These are phyloP conservation scores for Cotesia vestalis DNA, from an alignment of 1,140 invertebrate genomes.

Conservation along the genomic window DNA sequence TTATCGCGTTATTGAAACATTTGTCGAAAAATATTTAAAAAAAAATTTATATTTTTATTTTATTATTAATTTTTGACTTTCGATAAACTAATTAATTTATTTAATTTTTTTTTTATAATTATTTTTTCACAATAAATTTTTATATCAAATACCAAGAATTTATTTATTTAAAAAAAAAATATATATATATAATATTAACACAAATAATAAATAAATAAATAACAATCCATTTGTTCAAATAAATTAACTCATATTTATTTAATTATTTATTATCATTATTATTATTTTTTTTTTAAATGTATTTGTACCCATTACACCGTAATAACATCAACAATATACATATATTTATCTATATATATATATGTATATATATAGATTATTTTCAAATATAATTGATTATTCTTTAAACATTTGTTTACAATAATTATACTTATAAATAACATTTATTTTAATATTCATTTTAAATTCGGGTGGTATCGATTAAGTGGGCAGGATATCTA, in stretches of 20 bases:
- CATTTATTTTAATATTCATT: neutral
- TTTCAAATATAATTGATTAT: constrained; percentile 37
- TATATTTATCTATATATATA: constrained; percentile 29
- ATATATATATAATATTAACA: too few relatives aligned
- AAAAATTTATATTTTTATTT: too few relatives aligned
- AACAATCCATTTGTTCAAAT: neutral
- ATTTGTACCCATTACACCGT: constrained; percentile 62
- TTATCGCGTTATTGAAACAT: too few relatives aligned
- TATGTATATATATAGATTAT: constrained; percentile 54
- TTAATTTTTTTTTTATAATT: too few relatives aligned
- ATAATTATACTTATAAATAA: constrained; percentile 46
- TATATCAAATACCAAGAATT: too few relatives aligned
- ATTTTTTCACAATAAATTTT: too few relatives aligned
- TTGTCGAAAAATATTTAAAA: too few relatives aligned
- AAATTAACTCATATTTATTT: constrained; percentile 1
- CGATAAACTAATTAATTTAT: too few relatives aligned
- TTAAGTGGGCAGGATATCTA: constrained; percentile 8
- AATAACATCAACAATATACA: constrained; percentile 60
- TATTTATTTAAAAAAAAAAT: too few relatives aligned
- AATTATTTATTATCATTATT: constrained; percentile 50
- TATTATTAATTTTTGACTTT: too few relatives aligned
- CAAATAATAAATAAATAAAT: neutral
- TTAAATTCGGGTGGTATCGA: neutral
- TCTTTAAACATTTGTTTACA: constrained; percentile 36
- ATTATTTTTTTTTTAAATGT: constrained; percentile 51